A percentile compares a stretch with the other conserved stretches of the same genome.
phyloP scores from a whole-genome alignment of 2,113 vertebrate genomes.

The Urocynchramus pylzowi region DNA sequence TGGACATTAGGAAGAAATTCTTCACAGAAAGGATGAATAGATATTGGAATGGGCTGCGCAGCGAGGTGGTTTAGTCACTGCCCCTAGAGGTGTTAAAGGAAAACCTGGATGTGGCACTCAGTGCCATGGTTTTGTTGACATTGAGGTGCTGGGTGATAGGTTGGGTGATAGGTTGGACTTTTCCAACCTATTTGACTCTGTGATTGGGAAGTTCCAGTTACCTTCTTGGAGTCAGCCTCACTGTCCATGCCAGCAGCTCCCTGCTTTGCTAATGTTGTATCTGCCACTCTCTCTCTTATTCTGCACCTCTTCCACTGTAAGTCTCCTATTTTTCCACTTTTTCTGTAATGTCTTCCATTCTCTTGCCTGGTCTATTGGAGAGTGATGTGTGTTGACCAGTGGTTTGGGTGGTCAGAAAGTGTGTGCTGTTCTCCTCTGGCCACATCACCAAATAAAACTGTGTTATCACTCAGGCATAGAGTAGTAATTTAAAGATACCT shows the following conservation, averaged over 20 bases:
- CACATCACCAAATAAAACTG: not conserved
- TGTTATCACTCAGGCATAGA: not conserved
- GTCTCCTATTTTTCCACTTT: not conserved
- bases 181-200: not conserved
- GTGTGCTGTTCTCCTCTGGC: not conserved
- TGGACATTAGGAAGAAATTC: not conserved
- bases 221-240: not conserved
- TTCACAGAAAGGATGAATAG: not conserved
- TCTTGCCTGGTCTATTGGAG: not conserved
- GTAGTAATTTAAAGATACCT: not conserved
- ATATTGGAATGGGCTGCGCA: not conserved
- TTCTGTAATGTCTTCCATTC: not conserved
- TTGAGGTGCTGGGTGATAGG: rapidly evolving
- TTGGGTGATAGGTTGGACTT: not conserved
- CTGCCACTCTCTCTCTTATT: not conserved
- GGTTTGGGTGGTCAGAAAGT: not conserved
- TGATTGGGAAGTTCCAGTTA: not conserved
- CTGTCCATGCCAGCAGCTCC: not conserved
- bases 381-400: rapidly evolving
- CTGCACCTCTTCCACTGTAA: not conserved
- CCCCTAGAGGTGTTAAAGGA: not conserved
- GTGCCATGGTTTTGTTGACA: not conserved
- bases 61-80: not conserved
- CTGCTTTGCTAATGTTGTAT: not conserved
- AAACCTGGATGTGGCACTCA: not conserved